Evolutionary conservation across 2,797 vertebrate species (phyloP).

Genomic region (Sebastes vulpes): DNA sequence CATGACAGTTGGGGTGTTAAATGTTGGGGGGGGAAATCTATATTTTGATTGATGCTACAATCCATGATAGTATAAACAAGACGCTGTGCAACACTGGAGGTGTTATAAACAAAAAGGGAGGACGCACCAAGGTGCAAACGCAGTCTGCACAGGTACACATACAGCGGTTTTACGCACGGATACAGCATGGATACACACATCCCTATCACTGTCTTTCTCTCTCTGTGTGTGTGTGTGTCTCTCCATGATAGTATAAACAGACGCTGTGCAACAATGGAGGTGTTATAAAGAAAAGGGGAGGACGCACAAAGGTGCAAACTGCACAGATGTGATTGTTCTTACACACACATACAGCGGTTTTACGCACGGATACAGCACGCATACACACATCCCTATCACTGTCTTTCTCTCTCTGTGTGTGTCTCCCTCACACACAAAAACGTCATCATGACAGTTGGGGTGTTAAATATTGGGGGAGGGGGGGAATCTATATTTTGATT

Average conservation of each 20-base stretch:
- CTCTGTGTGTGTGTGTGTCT: background rate
- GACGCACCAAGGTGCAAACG: constrained; percentile 3
- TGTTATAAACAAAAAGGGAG: constrained; percentile 59
- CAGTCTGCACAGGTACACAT: constrained; percentile 7
- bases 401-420: background rate
- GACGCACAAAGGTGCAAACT: constrained; percentile 5
- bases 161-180: constrained; percentile 43
- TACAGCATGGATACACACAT: background rate
- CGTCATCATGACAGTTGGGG: constrained; percentile 79
- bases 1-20: constrained; percentile 80
- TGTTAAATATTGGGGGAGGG: constrained; percentile 77
- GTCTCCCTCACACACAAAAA: background rate
- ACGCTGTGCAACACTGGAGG: constrained; percentile 25
- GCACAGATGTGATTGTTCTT: constrained; percentile 22
- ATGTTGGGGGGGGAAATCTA: constrained; percentile 73
- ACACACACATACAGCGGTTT: constrained; percentile 43
- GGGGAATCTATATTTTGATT: background rate
- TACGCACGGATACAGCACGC: constrained; percentile 31
- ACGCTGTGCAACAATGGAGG: constrained; percentile 26
- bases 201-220: background rate
- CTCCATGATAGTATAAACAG: constrained; percentile 67
- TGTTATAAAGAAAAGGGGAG: constrained; percentile 63
- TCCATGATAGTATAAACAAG: constrained; percentile 67
- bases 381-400: background rate
- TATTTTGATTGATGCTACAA: constrained; percentile 78